These are phyloP conservation scores for Acomys russatus DNA, from an alignment of 2,797 vertebrate genomes.

Conservation along the genomic window DNA sequence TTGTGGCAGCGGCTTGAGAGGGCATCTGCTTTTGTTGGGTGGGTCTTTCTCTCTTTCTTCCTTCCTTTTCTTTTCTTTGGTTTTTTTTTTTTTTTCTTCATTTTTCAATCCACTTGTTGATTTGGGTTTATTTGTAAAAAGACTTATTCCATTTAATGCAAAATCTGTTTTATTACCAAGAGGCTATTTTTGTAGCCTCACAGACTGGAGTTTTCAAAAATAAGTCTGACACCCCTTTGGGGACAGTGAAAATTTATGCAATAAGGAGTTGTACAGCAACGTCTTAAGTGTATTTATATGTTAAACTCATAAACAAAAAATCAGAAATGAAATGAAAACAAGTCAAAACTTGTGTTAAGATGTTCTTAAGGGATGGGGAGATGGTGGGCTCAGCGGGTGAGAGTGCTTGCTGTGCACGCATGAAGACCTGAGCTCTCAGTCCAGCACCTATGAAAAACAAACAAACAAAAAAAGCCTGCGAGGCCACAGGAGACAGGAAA, in stretches of 20 bases:
- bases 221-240: slow-evolving; percentile 53
- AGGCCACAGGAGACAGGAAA: not conserved
- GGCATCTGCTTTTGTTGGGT: slow-evolving; percentile 21
- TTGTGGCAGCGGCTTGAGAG: slow-evolving; percentile 31
- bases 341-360: slow-evolving; percentile 25
- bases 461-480: too few species aligned
- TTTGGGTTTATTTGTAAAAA: slow-evolving; percentile 66
- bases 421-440: not conserved
- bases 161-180: not conserved
- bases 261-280: not conserved
- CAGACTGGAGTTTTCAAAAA: slow-evolving; percentile 71
- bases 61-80: too few species aligned
- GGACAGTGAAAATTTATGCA: slow-evolving; percentile 39
- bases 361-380: not conserved
- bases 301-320: not conserved
- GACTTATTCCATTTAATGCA: not conserved
- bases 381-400: not conserved
- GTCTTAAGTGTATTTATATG: not conserved
- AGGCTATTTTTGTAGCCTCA: slow-evolving; percentile 69
- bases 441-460: not conserved
- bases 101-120: slow-evolving; percentile 24
- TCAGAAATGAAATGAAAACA: slow-evolving; percentile 29
- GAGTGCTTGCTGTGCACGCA: not conserved
- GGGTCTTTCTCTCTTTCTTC: too few species aligned
- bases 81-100: slow-evolving; percentile 48